A percentile compares a stretch with the other conserved stretches of the same genome.
Conservation (phyloP, 1,140 invertebrate species). For the Hycleus phaleratus region DNA sequence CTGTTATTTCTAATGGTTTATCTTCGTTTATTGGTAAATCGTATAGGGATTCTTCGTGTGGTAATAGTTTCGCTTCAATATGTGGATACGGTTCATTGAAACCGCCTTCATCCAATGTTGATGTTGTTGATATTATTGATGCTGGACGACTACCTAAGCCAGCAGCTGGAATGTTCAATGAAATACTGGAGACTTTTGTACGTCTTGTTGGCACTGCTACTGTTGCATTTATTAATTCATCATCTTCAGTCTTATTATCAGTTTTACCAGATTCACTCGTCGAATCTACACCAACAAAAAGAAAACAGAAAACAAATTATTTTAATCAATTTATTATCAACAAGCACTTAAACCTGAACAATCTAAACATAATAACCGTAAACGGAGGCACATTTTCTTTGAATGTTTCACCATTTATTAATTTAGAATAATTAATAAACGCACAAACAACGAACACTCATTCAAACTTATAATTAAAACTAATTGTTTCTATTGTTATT, state of each 20-base stretch:
- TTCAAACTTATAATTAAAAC: not conserved
- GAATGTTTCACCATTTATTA: slow-evolving; percentile 26
- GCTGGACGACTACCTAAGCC: slow-evolving; percentile 50
- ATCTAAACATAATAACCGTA: slow-evolving; percentile 48
- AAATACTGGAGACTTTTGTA: slow-evolving; percentile 43
- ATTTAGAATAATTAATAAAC: not conserved
- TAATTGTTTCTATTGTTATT: not conserved
- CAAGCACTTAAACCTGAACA: slow-evolving; percentile 44
- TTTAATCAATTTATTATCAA: not conserved
- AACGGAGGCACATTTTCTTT: slow-evolving; percentile 42
- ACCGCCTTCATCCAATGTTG: slow-evolving; percentile 55
- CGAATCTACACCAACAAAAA: too few relatives aligned
- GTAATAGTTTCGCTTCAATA: slow-evolving; percentile 52
- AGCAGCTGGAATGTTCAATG: slow-evolving; percentile 52
- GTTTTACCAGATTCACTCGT: not conserved
- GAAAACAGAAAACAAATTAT: slow-evolving; percentile 30
- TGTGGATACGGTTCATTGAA: slow-evolving; percentile 58
- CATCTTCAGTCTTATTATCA: slow-evolving; percentile 29
- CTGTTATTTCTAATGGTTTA: slow-evolving; percentile 21
- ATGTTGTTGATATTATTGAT: slow-evolving; percentile 45
- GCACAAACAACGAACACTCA: not conserved
- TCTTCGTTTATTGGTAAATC: slow-evolving; percentile 31
- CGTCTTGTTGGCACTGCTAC: slow-evolving; percentile 25
- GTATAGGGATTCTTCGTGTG: slow-evolving; percentile 35
- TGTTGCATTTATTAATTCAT: not conserved